Evolutionary conservation across 2,888 invertebrate genomes (phyloP).

Genomic region (Petrolisthes cinctipes): DNA sequence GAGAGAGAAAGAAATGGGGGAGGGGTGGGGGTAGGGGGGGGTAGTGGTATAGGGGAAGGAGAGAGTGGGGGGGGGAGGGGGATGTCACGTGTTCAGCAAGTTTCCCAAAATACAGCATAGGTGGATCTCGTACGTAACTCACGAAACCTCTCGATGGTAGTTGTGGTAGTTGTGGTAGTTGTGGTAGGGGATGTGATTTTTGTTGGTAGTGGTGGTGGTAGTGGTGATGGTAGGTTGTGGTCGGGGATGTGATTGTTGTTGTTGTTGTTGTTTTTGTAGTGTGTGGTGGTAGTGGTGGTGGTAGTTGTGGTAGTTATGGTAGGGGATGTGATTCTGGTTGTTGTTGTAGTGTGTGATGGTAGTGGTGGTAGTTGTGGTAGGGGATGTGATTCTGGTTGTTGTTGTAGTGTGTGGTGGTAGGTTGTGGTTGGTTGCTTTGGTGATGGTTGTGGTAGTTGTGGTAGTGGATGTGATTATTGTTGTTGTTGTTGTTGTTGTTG

Average conservation of each 20-base stretch:
- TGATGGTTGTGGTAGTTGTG: constrained; percentile 8
- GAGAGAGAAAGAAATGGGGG: too few relatives aligned
- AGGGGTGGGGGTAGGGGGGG: too few relatives aligned
- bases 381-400: too few relatives aligned
- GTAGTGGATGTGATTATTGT: background rate
- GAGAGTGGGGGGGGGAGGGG: too few relatives aligned
- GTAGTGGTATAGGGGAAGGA: too few relatives aligned
- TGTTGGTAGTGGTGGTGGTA: background rate
- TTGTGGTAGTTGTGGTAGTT: background rate
- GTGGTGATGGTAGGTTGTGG: background rate
- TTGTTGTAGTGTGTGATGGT: background rate
- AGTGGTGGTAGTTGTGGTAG: background rate
- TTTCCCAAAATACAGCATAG: too few relatives aligned
- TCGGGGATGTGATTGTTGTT: background rate
- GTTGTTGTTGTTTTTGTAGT: background rate
- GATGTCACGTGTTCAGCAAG: too few relatives aligned
- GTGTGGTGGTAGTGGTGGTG: background rate
- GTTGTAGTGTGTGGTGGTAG: too few relatives aligned
- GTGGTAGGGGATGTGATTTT: background rate
- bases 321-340: background rate
- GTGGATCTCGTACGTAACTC: too few relatives aligned
- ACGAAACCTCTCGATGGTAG: too few relatives aligned
- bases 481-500: background rate
- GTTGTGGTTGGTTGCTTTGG: background rate
- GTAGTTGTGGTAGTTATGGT: background rate